These are phyloP conservation scores for Okamejei kenojei DNA, from an alignment of 2,797 vertebrate species.

Conservation along the genomic window DNA sequence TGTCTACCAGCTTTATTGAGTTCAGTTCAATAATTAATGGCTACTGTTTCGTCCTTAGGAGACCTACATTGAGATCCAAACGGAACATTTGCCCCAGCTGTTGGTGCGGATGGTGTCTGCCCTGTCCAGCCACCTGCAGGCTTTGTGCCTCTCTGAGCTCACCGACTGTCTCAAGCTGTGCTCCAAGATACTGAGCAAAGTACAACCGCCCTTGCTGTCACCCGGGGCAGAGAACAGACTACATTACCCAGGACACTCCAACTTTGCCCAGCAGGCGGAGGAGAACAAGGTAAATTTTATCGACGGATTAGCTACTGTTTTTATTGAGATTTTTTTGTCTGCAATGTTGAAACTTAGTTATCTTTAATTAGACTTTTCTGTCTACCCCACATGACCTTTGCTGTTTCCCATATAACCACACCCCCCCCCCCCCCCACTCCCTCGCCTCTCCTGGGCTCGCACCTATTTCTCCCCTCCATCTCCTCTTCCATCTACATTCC, in stretches of 20 bases:
- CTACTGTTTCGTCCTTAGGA: conserved; percentile 62
- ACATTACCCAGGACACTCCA: conserved; percentile 60
- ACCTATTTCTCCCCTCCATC: too few relatives aligned
- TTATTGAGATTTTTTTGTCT: background rate
- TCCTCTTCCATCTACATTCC: too few relatives aligned
- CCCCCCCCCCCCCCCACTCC: too few relatives aligned
- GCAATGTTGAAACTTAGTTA: background rate
- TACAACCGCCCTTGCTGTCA: conserved; percentile 87
- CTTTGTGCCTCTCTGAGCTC: conserved; percentile 77
- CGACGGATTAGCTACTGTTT: background rate
- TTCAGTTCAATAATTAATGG: background rate
- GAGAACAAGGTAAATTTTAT: conserved; percentile 66
- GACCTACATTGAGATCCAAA: conserved; percentile 98
- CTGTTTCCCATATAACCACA: too few relatives aligned
- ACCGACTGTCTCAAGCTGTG: conserved; percentile 89
- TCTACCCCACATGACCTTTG: too few relatives aligned
- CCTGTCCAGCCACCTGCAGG: conserved; percentile 77
- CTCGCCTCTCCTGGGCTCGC: too few relatives aligned
- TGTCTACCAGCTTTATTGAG: background rate
- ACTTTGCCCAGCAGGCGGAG: conserved; percentile 64
- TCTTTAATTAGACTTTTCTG: too few relatives aligned
- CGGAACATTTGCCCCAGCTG: conserved; percentile 92
- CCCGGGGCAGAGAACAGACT: conserved; percentile 56
- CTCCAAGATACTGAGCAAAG: conserved; percentile 97
- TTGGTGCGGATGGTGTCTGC: conserved; percentile 90